These are phyloP conservation scores for Bombyx mandarina DNA, from an alignment of 1,140 invertebrate genomes.

Conservation along the genomic window DNA sequence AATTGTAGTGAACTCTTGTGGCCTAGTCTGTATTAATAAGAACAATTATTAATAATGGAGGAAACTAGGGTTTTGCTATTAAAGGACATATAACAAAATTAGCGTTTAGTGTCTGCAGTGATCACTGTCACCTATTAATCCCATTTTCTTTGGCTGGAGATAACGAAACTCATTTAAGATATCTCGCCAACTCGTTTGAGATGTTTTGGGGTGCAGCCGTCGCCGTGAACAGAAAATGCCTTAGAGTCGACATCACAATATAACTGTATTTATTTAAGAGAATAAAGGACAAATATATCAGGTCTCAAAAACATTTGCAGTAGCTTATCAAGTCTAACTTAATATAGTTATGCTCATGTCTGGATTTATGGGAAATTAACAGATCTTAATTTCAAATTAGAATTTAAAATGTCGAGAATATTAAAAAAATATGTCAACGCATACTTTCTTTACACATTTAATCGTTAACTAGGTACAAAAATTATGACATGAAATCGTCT, in stretches of 20 bases:
- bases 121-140: conserved; percentile 67
- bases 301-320: too few relatives aligned
- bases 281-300: too few relatives aligned
- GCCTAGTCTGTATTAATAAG: too few relatives aligned
- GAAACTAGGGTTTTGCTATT: too few relatives aligned
- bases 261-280: background rate
- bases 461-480: background rate
- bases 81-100: background rate
- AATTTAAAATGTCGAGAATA: background rate
- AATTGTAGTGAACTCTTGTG: too few relatives aligned
- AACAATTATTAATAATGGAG: too few relatives aligned
- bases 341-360: too few relatives aligned
- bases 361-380: too few relatives aligned
- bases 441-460: background rate
- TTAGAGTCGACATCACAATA: conserved; percentile 23
- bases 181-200: conserved; percentile 64
- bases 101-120: conserved; percentile 45
- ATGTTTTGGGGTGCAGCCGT: conserved; percentile 56
- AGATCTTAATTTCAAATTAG: background rate
- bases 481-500: conserved; percentile 8
- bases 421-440: background rate
- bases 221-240: conserved; percentile 20
- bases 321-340: too few relatives aligned
- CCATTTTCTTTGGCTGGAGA: conserved; percentile 62
- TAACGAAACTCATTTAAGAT: conserved; percentile 71